phyloP scores from a whole-genome alignment of 1,140 invertebrate genomes.

The Drosophila bipectinata region DNA sequence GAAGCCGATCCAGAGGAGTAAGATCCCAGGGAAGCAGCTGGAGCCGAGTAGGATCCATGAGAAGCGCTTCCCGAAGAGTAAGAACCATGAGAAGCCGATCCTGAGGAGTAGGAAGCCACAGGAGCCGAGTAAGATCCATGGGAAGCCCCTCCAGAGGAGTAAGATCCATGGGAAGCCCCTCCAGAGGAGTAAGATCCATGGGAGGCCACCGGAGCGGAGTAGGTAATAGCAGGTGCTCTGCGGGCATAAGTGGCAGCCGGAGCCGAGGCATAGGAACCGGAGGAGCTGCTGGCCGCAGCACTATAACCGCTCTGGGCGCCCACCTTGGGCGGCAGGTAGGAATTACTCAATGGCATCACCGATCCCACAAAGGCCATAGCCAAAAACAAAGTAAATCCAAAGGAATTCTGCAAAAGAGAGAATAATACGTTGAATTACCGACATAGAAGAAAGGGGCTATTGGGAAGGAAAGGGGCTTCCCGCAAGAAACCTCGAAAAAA shows the following conservation, averaged over 20 bases:
- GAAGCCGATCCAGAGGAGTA: not conserved
- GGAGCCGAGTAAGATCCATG: conserved; percentile 39
- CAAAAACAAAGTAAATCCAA: conserved; percentile 34
- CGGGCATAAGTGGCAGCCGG: conserved; percentile 11
- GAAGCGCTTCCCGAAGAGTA: not conserved
- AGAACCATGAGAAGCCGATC: not conserved
- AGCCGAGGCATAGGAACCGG: conserved; percentile 27
- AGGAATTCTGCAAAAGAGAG: conserved; percentile 28
- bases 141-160: not conserved
- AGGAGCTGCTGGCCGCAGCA: conserved; percentile 33
- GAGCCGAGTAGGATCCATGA: not conserved
- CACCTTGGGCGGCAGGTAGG: conserved; percentile 56
- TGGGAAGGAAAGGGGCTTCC: too few species aligned
- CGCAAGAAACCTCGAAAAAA: not conserved
- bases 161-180: not conserved
- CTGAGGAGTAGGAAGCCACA: conserved; percentile 11
- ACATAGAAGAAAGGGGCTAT: not conserved
- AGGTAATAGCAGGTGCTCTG: not conserved
- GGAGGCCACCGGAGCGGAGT: not conserved
- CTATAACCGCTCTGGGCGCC: conserved; percentile 52
- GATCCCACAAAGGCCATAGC: conserved; percentile 23
- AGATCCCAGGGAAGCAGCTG: not conserved
- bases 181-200: not conserved
- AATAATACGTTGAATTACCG: too few species aligned
- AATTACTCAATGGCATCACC: conserved; percentile 49